Conservation (phyloP, 2,113 vertebrate genomes). For the Pardalotus punctatus region DNA sequence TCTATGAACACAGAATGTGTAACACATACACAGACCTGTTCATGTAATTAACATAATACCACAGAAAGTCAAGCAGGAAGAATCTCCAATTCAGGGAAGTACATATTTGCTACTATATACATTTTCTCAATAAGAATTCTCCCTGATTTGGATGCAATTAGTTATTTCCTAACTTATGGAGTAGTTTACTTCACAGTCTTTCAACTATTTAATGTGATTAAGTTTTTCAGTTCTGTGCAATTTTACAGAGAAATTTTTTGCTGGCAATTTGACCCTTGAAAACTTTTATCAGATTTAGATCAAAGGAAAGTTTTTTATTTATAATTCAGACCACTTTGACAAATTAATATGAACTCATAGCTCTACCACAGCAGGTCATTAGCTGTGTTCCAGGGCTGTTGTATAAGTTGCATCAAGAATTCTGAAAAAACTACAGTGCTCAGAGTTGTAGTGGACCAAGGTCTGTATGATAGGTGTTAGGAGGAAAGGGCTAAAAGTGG, state of each 20-base stretch:
- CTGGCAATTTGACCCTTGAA: neutral
- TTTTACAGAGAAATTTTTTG: neutral
- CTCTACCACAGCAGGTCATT: neutral
- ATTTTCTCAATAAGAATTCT: neutral
- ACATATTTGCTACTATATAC: neutral
- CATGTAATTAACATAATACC: neutral
- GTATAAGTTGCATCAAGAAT: neutral
- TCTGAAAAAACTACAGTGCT: neutral
- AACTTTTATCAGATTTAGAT: neutral
- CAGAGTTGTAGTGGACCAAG: neutral
- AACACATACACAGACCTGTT: neutral
- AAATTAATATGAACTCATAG: neutral
- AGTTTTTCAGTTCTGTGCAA: neutral
- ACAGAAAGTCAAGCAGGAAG: neutral
- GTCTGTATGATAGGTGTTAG: neutral
- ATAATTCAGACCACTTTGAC: neutral
- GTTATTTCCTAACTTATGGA: neutral
- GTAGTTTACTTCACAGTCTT: neutral
- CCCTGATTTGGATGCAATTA: neutral
- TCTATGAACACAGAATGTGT: neutral
- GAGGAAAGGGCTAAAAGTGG: neutral
- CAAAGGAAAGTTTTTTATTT: neutral
- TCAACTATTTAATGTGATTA: neutral
- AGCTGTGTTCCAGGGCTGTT: neutral
- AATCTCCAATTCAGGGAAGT: neutral